Conservation (phyloP, 2,113 vertebrate species). For the Epinephelus cyanopodus region DNA sequence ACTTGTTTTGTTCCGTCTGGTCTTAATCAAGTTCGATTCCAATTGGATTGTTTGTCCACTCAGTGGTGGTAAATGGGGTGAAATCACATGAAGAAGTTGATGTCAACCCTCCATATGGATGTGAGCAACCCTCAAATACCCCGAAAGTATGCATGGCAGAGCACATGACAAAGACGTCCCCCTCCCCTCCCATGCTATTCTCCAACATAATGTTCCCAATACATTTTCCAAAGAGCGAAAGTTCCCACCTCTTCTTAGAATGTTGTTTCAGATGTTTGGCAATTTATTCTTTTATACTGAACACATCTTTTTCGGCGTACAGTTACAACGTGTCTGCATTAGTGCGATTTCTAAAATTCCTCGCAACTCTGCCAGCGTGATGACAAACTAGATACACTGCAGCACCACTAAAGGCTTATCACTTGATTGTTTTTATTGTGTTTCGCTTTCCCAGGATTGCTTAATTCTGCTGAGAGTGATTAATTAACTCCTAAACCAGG, state of each 20-base stretch:
- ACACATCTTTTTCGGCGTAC: conserved; percentile 15
- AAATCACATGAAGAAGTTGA: background rate
- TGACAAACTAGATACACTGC: conserved; percentile 66
- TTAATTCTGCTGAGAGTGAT: conserved; percentile 57
- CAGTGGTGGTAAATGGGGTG: background rate
- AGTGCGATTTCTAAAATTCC: conserved; percentile 19
- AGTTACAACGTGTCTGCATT: conserved; percentile 8
- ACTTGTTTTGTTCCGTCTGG: background rate
- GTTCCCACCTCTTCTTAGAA: background rate
- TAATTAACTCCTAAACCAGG: conserved; percentile 59
- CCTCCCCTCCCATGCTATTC: background rate
- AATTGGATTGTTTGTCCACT: background rate
- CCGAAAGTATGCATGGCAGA: background rate
- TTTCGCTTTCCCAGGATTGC: conserved; percentile 66
- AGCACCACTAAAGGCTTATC: conserved; percentile 50
- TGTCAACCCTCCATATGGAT: background rate
- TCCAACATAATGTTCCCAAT: background rate
- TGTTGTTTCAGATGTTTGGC: conserved; percentile 40
- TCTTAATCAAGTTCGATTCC: background rate
- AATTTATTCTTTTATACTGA: conserved; percentile 9
- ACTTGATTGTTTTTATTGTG: conserved; percentile 48
- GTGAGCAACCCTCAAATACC: background rate
- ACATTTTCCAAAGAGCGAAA: background rate
- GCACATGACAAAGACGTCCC: background rate
- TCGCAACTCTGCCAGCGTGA: conserved; percentile 52